Evolutionary conservation across 2,888 invertebrate genomes (phyloP), one percentile per base, ranked within the genome.

Genomic region (Coremacera marginata): DNA sequence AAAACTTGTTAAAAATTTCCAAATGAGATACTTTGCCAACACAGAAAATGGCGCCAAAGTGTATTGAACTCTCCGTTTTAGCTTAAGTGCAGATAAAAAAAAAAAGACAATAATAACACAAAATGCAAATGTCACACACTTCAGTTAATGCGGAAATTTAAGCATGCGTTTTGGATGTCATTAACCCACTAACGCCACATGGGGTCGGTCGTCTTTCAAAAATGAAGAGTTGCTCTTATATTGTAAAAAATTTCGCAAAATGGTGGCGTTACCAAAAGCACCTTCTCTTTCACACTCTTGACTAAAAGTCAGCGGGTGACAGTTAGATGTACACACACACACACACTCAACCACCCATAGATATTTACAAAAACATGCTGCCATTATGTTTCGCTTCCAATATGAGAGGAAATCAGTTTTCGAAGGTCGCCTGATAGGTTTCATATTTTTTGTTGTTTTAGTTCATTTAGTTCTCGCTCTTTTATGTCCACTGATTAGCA

Each of bases 321-420:
- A 31, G 25, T 44, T 5, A 37, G 7, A 4, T 37, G 11, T 27
- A 25, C 44, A 55, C 31, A 19, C 31, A 34, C 9, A 31, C 31
- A 65, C n/a, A 34, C 31, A 31, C 25, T 5, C 5, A 27, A 76
- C 25, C 16, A 67, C 51, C 27, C 31, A 49, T 31, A 27, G 4
- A 37, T 37, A 37, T 37, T 37, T 37, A 44, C 44, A 11, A 14
- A 44, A 44, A n/a, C 31, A n/a, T 31, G 31, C 22, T 55, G 55
- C 55, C 55, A 34, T 55, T 55, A 25, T 27, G 11, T 44, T 27
- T 44, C 34, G 25, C 49, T 16, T 49, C 1, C 68, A n/a, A 14
- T 49, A 7, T 22, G 51, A 37, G 27, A 57, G 7, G 31, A 83
- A 82, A 82, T 77, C 70, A 37, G 60, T 74, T 49, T 70, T 62